Evolutionary conservation across 2,888 invertebrate genomes (phyloP).

Genomic region (Andrena bicolor): DNA sequence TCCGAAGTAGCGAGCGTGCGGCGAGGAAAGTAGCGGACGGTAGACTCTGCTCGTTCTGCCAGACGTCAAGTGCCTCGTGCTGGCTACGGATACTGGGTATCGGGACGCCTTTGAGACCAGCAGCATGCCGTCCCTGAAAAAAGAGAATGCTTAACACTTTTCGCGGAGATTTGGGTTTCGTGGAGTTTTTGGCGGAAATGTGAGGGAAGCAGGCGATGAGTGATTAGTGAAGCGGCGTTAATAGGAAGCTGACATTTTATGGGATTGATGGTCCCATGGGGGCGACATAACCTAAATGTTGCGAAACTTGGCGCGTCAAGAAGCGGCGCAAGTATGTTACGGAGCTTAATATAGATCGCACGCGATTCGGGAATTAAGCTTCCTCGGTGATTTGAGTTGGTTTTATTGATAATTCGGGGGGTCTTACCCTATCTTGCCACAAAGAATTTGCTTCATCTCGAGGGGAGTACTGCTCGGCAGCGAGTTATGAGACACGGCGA

Average conservation of each 20-base stretch:
- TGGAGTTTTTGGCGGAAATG: not conserved
- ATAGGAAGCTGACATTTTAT: not conserved
- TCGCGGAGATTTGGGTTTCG: not conserved
- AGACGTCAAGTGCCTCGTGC: conserved; percentile 76
- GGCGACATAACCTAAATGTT: conserved; percentile 42
- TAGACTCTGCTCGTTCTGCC: conserved; percentile 74
- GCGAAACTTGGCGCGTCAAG: not conserved
- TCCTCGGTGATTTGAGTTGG: not conserved
- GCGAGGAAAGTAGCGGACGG: conserved; percentile 77
- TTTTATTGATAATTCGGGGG: conserved; percentile 23
- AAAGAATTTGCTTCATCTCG: conserved; percentile 82
- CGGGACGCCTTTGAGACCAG: conserved; percentile 78
- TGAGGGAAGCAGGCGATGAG: not conserved
- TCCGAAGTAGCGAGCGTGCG: conserved; percentile 74
- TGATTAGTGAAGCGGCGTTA: not conserved
- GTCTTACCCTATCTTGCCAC: conserved; percentile 82
- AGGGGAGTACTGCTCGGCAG: not conserved
- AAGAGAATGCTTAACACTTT: not conserved
- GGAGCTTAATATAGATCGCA: not conserved
- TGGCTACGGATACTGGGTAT: conserved; percentile 73
- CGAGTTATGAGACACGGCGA: conserved; percentile 17
- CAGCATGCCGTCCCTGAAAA: conserved; percentile 77
- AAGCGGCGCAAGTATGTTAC: not conserved
- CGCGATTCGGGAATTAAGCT: not conserved
- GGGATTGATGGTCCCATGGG: not conserved